These are phyloP conservation scores for Cerceris ruficornis DNA, from an alignment of 2,888 invertebrate genomes.

Conservation along the genomic window DNA sequence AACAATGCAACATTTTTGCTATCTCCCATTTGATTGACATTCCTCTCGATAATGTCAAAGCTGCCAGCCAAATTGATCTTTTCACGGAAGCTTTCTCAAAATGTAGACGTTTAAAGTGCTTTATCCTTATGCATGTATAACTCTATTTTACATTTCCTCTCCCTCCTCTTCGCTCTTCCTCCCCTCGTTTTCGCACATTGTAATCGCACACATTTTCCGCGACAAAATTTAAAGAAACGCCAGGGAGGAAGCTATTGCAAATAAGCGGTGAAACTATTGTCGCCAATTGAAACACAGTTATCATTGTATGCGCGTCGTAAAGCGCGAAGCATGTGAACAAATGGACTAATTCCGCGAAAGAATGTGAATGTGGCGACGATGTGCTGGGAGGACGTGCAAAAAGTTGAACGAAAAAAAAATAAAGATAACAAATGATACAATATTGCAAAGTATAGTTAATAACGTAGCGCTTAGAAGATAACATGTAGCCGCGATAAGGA, in stretches of 20 bases:
- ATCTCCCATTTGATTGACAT: not conserved
- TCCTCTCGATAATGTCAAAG: not conserved
- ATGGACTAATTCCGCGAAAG: not conserved
- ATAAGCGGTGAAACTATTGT: not conserved
- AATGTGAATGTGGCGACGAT: not conserved
- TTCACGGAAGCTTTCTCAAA: not conserved
- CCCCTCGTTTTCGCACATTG: too few species aligned
- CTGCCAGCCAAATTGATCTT: not conserved
- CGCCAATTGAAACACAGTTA: not conserved
- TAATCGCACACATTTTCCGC: too few species aligned
- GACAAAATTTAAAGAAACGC: too few species aligned
- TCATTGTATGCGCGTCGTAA: too few species aligned
- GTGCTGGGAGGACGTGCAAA: not conserved
- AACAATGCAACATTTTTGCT: not conserved
- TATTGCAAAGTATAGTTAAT: constrained; percentile 46
- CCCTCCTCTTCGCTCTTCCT: too few species aligned
- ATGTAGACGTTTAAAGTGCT: not conserved
- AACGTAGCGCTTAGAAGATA: constrained; percentile 31
- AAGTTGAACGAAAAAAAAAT: not conserved
- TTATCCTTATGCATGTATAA: too few species aligned
- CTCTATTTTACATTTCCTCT: too few species aligned
- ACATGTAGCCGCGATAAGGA: constrained; percentile 34
- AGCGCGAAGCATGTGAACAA: too few species aligned
- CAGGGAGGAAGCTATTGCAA: too few species aligned
- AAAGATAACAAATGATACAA: constrained; percentile 8